phyloP scores from a whole-genome alignment of 2,888 invertebrate species.

The Torymus auratus region DNA sequence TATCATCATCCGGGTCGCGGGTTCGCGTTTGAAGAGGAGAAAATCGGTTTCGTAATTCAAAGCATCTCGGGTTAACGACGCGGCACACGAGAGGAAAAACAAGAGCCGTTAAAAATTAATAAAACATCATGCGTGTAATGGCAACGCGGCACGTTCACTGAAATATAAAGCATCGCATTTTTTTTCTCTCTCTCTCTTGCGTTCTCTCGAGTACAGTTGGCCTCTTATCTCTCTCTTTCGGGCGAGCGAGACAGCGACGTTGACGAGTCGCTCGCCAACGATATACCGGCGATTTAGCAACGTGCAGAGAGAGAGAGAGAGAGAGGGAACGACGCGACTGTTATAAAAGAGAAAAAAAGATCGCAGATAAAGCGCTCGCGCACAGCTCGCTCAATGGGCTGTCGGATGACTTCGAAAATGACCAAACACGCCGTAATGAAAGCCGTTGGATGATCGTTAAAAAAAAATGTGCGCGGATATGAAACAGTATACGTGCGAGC shows the following conservation, averaged over 20 bases:
- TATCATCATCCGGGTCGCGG: no score
- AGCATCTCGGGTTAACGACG: slow-evolving; percentile 2
- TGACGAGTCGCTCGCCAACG: slow-evolving; percentile 44
- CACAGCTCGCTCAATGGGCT: slow-evolving; percentile 32
- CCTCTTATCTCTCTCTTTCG: slow-evolving; percentile 33
- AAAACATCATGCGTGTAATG: slow-evolving; percentile 53
- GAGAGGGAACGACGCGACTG: slow-evolving; percentile 4
- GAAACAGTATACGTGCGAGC: slow-evolving; percentile 4
- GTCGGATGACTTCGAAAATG: slow-evolving; percentile 47
- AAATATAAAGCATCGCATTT: slow-evolving; percentile 33
- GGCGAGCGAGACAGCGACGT: slow-evolving; percentile 18
- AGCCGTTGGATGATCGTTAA: neutral
- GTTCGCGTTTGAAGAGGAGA: slow-evolving; percentile 8
- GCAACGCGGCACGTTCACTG: slow-evolving; percentile 27
- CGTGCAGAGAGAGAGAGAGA: neutral
- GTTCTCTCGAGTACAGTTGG: neutral
- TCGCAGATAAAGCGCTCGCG: slow-evolving; percentile 42
- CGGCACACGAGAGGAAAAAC: neutral
- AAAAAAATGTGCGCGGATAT: neutral
- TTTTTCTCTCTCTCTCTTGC: slow-evolving; percentile 11
- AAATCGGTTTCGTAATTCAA: slow-evolving; percentile 46
- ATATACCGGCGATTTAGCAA: slow-evolving; percentile 37
- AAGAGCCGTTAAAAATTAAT: slow-evolving; percentile 47
- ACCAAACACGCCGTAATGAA: slow-evolving; percentile 43
- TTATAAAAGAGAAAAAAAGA: slow-evolving; percentile 17